A percentile compares a stretch with the other conserved stretches of the same genome.
Evolutionary conservation across 2,797 vertebrate genomes (phyloP).

Genomic region (Columba guinea): DNA sequence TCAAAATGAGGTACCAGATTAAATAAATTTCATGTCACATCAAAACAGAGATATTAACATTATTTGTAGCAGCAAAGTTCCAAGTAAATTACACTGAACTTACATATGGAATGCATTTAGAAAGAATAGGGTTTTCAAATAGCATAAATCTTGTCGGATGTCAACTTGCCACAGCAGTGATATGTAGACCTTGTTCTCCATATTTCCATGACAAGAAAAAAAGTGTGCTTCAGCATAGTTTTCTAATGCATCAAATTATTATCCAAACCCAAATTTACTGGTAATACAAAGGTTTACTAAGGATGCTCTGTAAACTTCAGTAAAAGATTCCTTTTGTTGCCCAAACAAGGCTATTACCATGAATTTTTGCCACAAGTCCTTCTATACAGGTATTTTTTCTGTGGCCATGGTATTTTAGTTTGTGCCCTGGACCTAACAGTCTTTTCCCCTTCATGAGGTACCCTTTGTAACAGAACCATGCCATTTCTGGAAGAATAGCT

Average conservation of each 20-base stretch:
- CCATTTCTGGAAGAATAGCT: conserved; percentile 46
- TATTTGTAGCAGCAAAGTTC: conserved; percentile 59
- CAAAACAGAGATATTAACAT: conserved; percentile 65
- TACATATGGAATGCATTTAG: conserved; percentile 48
- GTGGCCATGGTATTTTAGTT: conserved; percentile 57
- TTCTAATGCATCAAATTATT: conserved; percentile 56
- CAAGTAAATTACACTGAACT: conserved; percentile 64
- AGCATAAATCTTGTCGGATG: conserved; percentile 54
- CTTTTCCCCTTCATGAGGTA: conserved; percentile 26
- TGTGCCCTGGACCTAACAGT: conserved; percentile 43
- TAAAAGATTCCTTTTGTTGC: neutral
- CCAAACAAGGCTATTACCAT: conserved; percentile 31
- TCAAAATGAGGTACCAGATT: conserved; percentile 63
- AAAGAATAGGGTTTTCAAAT: conserved; percentile 60
- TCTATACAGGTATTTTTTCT: conserved; percentile 41
- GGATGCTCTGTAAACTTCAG: conserved; percentile 16
- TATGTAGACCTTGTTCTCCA: conserved; percentile 42
- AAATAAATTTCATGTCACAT: conserved; percentile 69
- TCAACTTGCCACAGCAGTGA: conserved; percentile 44
- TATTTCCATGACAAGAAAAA: conserved; percentile 64
- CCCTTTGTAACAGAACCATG: conserved; percentile 61
- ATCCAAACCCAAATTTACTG: conserved; percentile 29
- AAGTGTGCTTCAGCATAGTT: conserved; percentile 37
- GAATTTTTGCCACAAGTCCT: conserved; percentile 37
- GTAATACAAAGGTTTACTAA: conserved; percentile 21